phyloP scores from a whole-genome alignment of 2,113 vertebrate species.

The Tricholaema leucomelas region DNA sequence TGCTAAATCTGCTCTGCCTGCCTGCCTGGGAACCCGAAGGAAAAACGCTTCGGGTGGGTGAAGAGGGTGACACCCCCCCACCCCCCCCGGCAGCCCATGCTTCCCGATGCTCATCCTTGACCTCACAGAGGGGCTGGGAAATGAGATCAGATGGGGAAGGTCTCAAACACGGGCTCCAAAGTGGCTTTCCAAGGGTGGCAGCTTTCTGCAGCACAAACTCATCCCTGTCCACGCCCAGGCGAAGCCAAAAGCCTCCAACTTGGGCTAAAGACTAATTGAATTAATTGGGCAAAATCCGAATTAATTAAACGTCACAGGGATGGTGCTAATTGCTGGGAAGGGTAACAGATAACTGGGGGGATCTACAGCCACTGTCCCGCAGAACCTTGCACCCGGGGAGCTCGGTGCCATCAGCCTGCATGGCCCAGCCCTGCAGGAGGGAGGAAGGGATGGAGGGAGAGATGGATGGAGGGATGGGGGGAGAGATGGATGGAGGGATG shows the following conservation, averaged over 20 bases:
- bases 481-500: too few species aligned
- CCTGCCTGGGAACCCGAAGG: constrained; percentile 31
- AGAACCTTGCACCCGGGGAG: neutral
- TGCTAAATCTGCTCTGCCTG: constrained; percentile 63
- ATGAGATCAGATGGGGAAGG: neutral
- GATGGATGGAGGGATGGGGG: neutral
- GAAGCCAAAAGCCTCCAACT: neutral
- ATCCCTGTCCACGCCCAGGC: neutral
- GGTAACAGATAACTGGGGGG: neutral
- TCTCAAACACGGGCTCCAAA: neutral
- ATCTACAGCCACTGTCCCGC: fast-evolving
- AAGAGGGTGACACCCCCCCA: neutral
- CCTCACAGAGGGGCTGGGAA: neutral
- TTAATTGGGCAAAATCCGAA: constrained; percentile 1
- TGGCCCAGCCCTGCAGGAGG: neutral
- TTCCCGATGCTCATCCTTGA: neutral
- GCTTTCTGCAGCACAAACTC: neutral
- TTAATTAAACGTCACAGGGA: neutral
- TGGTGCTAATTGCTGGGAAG: neutral
- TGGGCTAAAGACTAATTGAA: neutral
- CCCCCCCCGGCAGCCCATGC: neutral
- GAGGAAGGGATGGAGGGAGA: neutral
- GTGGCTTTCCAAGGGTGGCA: neutral
- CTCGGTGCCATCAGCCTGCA: fast-evolving
- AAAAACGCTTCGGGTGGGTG: neutral